Evolutionary conservation across 2,113 vertebrate species (phyloP).

Genomic region (Cyanistes caeruleus): DNA sequence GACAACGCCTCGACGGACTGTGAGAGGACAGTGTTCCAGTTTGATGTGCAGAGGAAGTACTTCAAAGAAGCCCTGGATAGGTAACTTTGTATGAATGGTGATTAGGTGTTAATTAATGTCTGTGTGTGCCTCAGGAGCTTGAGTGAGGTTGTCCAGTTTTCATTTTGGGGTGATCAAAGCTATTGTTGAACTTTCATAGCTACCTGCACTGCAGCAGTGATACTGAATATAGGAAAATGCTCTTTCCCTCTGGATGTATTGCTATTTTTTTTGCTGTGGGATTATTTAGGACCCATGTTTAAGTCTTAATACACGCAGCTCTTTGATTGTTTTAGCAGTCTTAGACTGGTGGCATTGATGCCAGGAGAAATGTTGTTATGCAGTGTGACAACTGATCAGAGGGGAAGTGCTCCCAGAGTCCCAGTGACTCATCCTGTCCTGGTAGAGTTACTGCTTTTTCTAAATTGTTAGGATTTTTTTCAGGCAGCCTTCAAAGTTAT

Average conservation of each 20-base stretch:
- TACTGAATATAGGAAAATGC: neutral
- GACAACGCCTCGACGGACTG: slow-evolving; percentile 96
- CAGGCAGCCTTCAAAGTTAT: neutral
- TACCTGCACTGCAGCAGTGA: neutral
- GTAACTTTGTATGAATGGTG: slow-evolving; percentile 65
- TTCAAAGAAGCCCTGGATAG: slow-evolving; percentile 93
- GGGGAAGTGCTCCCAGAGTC: neutral
- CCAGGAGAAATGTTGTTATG: neutral
- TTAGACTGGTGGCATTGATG: neutral
- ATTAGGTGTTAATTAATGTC: neutral
- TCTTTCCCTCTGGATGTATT: neutral
- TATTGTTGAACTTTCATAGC: neutral
- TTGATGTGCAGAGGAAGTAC: slow-evolving; percentile 92
- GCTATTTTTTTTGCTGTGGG: neutral
- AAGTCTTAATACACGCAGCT: neutral
- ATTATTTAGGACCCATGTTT: neutral
- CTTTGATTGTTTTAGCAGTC: neutral
- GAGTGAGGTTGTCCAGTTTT: neutral
- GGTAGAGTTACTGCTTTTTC: neutral
- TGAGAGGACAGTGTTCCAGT: slow-evolving; percentile 94
- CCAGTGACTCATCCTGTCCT: neutral
- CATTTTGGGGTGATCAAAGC: neutral
- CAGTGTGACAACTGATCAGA: neutral
- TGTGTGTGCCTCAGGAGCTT: neutral
- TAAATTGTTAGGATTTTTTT: neutral